A percentile compares a stretch with the other conserved stretches of the same genome.
Conservation (phyloP, 2,888 invertebrate genomes). For the Oligia fasciuncula region DNA sequence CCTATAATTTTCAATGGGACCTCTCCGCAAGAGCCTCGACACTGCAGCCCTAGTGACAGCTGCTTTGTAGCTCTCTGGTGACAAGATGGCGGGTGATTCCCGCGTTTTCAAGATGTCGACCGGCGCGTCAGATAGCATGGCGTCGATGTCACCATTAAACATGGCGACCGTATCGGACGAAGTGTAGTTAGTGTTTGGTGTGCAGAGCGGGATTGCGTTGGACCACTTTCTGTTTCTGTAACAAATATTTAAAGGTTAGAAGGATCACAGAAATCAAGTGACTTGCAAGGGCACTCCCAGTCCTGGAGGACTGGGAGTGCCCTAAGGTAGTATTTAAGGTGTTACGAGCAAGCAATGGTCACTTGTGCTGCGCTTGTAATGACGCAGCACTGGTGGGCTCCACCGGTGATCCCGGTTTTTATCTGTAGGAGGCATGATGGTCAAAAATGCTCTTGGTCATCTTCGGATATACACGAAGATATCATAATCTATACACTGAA, state of each 20-base stretch:
- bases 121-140: slow-evolving; percentile 84
- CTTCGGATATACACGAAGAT: no score
- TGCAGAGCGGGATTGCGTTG: slow-evolving; percentile 94
- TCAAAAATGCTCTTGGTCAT: no score
- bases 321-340: no score
- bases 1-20: slow-evolving; percentile 83
- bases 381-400: no score
- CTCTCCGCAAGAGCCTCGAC: slow-evolving; percentile 77
- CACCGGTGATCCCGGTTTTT: no score
- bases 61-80: slow-evolving; percentile 84
- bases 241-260: background rate
- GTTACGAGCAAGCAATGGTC: no score
- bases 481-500: no score
- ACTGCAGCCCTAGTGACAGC: slow-evolving; percentile 85
- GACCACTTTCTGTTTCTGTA: slow-evolving; percentile 95
- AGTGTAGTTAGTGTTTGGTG: slow-evolving; percentile 84
- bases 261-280: no score
- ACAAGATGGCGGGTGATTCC: slow-evolving; percentile 85
- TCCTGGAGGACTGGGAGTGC: no score
- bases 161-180: slow-evolving; percentile 82
- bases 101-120: slow-evolving; percentile 82
- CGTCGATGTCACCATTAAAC: slow-evolving; percentile 85
- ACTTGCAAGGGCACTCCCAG: no score
- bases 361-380: no score
- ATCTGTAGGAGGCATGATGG: no score